phyloP scores from a whole-genome alignment of 2,888 invertebrate species.

The Oxyscelio sp. region DNA sequence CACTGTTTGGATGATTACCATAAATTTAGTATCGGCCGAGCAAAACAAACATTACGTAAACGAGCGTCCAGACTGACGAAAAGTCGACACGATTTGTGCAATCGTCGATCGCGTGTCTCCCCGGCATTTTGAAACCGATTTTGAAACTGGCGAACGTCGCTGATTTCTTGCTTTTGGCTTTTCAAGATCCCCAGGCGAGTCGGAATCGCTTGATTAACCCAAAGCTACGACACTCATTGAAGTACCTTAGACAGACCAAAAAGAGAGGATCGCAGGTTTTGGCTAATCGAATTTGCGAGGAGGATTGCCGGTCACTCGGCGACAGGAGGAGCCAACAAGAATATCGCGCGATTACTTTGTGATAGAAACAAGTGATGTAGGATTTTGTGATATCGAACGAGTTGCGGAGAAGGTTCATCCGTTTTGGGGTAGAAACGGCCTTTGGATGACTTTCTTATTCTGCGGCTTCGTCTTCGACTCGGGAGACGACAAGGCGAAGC shows the following conservation, averaged over 20 bases:
- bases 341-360: conserved; percentile 21
- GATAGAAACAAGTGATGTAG: conserved; percentile 64
- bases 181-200: conserved; percentile 11
- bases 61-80: too few relatives aligned
- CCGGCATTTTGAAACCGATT: too few relatives aligned
- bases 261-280: conserved; percentile 17
- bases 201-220: conserved; percentile 6
- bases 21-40: too few relatives aligned
- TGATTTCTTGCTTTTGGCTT: not conserved
- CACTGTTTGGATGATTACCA: too few relatives aligned
- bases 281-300: conserved; percentile 20
- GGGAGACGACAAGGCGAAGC: conserved; percentile 84
- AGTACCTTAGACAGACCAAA: conserved; percentile 68
- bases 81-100: too few relatives aligned
- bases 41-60: too few relatives aligned
- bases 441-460: conserved; percentile 86
- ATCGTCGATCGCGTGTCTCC: too few relatives aligned
- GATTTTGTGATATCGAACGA: conserved; percentile 44
- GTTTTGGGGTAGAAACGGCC: conserved; percentile 49
- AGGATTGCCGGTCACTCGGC: not conserved
- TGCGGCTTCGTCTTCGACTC: conserved; percentile 86
- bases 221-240: conserved; percentile 37
- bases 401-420: conserved; percentile 10
- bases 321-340: not conserved
- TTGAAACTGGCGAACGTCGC: too few relatives aligned